Base-by-base conservation (phyloP, 2,797 vertebrate species). In the Dendrocincla fuliginosa region DNA sequence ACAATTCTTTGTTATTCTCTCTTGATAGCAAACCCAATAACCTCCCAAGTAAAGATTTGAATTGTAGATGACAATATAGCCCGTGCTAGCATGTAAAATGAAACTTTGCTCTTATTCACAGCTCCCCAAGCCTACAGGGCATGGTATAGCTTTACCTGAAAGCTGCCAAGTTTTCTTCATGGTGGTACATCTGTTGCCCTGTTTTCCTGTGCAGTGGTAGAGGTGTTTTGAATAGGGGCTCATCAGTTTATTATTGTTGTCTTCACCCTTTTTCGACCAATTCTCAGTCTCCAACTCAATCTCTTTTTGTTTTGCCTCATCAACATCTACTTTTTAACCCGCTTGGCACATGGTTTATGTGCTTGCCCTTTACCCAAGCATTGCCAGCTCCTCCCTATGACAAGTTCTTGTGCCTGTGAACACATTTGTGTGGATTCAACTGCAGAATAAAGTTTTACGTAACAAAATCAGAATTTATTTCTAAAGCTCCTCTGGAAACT, bases 1-100 rank as follows among this genome's bases (percentile, higher is more conserved):
- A 94, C 20, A 30, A 9, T 39, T 84, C 84, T 85, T 89, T 76
- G 47, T 93, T 87, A 63, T 49, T 81, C 69, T 61, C 73, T 88
- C 76, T 86, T 64, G 69, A 56, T 33, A 92, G 84, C 44, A 67
- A 94, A 88, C 67, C 82, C 13, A 90, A 84, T 60, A 91, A 94
- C 80, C 85, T 91, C 56, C n/a, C 42, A 90, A 90, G 85, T 24
- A 93, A 93, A 93, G 70, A 94, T 84, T 67, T 91, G 64, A 94
- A 94, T 91, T 88, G 92, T 70, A 96, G 87, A 93, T 94, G 83
- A 60, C 85, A 91, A 76, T n/a, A 42, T 5, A 94, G 78, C 87
- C 85, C 96, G 89, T 93, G 73, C 79, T 77, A 68, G 94, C 82
- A 90, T 73, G 79, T 60, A 53, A 88, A 90, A 87, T 79, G 55